Percentiles rank a stretch among this genome's conserved stretches.
phyloP scores from a whole-genome alignment of 2,113 vertebrate genomes.

The Sturnus vulgaris region DNA sequence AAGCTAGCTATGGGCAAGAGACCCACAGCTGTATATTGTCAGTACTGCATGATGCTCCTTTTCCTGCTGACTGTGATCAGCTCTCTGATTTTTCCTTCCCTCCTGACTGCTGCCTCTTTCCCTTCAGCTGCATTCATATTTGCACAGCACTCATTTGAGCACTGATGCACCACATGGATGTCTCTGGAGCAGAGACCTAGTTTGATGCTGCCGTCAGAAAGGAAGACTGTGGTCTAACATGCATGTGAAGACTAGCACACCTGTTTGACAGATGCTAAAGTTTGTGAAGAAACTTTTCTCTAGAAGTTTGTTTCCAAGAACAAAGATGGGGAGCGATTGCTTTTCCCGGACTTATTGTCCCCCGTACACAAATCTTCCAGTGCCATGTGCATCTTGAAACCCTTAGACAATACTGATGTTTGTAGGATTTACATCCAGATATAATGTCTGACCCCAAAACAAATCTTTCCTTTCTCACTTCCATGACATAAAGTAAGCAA shows the following conservation, averaged over 20 bases:
- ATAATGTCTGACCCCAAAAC: background rate
- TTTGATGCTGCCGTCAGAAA: background rate
- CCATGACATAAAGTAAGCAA: background rate
- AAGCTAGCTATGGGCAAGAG: background rate
- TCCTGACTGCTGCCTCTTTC: background rate
- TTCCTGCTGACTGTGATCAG: background rate
- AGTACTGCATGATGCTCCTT: background rate
- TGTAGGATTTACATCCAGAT: background rate
- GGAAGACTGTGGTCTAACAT: background rate
- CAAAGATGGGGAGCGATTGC: background rate
- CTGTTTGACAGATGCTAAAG: background rate
- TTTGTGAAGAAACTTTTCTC: background rate
- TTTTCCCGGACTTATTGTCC: background rate
- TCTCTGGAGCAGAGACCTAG: background rate
- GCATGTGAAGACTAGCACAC: background rate
- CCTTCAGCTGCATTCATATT: accelerated
- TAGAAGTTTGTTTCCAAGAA: background rate
- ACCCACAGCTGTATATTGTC: background rate
- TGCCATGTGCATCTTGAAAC: background rate
- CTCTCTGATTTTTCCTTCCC: background rate
- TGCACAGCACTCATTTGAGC: background rate
- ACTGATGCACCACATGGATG: background rate
- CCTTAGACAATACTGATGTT: background rate
- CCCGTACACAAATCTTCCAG: background rate
- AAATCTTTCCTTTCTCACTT: background rate